Percentiles rank a stretch among this genome's conserved stretches.
Conservation (phyloP, 2,113 vertebrate species). For the Cynocephalus volans region DNA sequence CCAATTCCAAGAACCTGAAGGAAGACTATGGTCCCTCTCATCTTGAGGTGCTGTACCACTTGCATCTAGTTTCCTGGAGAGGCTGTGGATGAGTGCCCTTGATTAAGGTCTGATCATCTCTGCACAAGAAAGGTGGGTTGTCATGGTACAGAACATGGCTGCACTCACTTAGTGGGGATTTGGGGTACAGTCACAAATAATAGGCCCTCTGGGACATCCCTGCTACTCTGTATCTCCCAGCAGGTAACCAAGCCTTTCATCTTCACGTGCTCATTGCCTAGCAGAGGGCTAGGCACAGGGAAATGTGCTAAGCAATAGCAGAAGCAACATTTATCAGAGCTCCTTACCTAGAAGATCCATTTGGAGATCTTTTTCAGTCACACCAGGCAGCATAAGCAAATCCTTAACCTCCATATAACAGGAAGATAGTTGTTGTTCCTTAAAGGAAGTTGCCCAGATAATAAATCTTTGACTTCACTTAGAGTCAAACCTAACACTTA, state of each 20-base stretch:
- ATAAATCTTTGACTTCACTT: constrained; percentile 63
- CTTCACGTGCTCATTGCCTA: not conserved
- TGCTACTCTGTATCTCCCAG: not conserved
- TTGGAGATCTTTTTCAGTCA: not conserved
- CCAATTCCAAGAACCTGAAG: not conserved
- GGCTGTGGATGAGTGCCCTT: not conserved
- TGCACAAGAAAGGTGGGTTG: not conserved
- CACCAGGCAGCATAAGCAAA: not conserved
- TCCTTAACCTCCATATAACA: not conserved
- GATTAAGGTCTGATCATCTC: not conserved
- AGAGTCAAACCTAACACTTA: constrained; percentile 71
- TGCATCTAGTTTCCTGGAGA: not conserved
- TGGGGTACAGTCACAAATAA: not conserved
- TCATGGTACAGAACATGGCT: not conserved
- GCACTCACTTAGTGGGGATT: not conserved
- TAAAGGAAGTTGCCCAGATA: constrained; percentile 41
- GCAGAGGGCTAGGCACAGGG: not conserved
- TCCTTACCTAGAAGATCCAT: not conserved
- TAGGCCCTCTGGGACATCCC: not conserved
- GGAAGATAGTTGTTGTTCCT: constrained; percentile 25
- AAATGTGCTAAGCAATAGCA: not conserved
- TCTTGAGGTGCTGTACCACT: not conserved
- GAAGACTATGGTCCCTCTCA: not conserved
- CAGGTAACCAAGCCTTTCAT: not conserved
- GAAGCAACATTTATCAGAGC: not conserved